These are phyloP conservation scores for Thymelicus acteon DNA, from an alignment of 2,888 invertebrate species.

Conservation along the genomic window DNA sequence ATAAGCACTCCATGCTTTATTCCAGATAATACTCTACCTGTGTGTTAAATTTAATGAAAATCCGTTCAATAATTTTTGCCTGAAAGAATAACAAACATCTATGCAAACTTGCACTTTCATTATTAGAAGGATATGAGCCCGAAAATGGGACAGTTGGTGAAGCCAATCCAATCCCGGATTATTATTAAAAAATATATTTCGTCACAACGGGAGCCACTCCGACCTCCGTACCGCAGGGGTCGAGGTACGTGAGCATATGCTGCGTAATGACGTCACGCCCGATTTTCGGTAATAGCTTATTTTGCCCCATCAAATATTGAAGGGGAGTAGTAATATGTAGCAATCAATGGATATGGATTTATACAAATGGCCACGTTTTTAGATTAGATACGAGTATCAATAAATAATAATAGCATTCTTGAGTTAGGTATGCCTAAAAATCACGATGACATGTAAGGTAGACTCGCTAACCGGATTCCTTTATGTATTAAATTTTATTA, in stretches of 20 bases:
- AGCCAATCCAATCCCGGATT: not conserved
- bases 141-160: no score
- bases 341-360: constrained; percentile 40
- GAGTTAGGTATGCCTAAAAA: constrained; percentile 3
- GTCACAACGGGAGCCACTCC: constrained; percentile 38
- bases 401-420: constrained; percentile 12
- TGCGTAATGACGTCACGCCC: constrained; percentile 59
- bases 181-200: constrained; percentile 30
- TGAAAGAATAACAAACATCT: no score
- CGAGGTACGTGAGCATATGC: constrained; percentile 54
- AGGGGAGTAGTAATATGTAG: constrained; percentile 53
- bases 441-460: not conserved
- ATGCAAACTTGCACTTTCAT: no score
- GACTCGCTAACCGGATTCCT: not conserved
- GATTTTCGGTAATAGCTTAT: constrained; percentile 43
- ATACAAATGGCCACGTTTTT: constrained; percentile 29
- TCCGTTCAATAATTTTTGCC: no score
- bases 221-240: constrained; percentile 34
- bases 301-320: constrained; percentile 56
- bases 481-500: not conserved
- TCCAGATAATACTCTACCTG: no score
- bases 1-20: no score
- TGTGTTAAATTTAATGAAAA: no score
- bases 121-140: no score
- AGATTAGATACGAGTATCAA: constrained; percentile 13